Percentiles rank a stretch among this genome's conserved stretches.
phyloP scores from a whole-genome alignment of 2,888 invertebrate species.

The Antheraea yamamai region DNA sequence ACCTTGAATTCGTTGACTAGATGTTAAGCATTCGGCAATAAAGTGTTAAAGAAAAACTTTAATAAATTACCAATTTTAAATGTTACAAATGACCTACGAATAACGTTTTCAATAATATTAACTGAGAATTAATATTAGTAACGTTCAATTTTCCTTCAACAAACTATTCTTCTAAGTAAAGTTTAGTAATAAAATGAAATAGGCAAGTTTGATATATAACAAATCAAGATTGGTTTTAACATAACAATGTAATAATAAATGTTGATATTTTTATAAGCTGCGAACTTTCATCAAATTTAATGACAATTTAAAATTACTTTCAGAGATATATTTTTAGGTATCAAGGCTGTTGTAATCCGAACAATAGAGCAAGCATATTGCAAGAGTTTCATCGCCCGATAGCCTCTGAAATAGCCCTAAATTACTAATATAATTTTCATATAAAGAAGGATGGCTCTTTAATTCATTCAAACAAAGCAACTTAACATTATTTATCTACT shows the following conservation, averaged over 20 bases:
- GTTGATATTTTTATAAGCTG: not conserved
- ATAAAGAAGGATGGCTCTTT: not conserved
- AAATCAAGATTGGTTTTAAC: not conserved
- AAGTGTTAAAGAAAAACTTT: constrained; percentile 5
- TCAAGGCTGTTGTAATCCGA: not conserved
- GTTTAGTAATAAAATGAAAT: not conserved
- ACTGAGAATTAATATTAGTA: constrained; percentile 1
- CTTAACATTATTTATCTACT: constrained; percentile 30
- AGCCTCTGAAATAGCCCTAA: constrained; percentile 21
- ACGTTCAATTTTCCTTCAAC: not conserved
- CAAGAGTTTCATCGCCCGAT: not conserved
- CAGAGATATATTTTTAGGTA: not conserved
- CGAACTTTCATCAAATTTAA: not conserved
- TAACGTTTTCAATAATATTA: constrained; percentile 9
- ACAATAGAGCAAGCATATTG: not conserved
- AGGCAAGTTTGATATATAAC: not conserved
- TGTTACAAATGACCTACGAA: not conserved
- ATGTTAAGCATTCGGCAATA: constrained; percentile 26
- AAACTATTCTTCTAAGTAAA: not conserved
- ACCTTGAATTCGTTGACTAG: constrained; percentile 32
- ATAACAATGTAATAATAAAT: not conserved
- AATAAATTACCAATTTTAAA: not conserved
- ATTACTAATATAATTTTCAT: constrained; percentile 3
- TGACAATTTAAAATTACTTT: not conserved
- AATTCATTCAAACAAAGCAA: not conserved